Base-by-base conservation (phyloP, 37 sponge, comb jelly and placozoan genomes). In the Ianthella basta region DNA sequence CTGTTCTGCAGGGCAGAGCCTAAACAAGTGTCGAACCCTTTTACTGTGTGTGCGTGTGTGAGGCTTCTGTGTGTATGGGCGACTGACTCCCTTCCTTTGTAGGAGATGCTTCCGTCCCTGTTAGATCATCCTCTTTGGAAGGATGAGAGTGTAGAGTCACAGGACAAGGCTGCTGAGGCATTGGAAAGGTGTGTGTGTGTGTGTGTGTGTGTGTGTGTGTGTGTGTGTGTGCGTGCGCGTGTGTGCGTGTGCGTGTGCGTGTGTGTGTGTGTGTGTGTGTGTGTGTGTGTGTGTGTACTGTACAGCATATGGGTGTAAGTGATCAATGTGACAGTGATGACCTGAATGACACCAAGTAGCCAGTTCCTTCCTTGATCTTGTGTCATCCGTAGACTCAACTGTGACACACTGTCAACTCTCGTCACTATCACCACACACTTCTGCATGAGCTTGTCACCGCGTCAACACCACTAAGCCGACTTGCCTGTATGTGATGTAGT, bases 101-200 rank as follows among this genome's bases (percentile, higher is more conserved):
- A 91, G 92, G 88, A 87, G 29, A 81, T 85, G 68, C 37, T 44
- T 15, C 24, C 44, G 34, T 12, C 60, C 21, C 13, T 91, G 55
- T 38, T 56, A n/a, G 92, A 91, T 53, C 92, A 92, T 44, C 83
- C 82, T 27, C 65, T 87, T 41, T 92, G 92, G 92, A 86, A 63
- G 41, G 86, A 86, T 0, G 89, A 88, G 32, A 77, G 73, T n/a
- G 80, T 80, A 56, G 70, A 80, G 37, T 86, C 34, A 6, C 32
- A 82, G 10, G 72, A 82, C 36, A 23, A 59, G 60, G 92, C 86
- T 50, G 20, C 63, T 6, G 92, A 92, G 74, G 89, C 89, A 33
- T 64, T 88, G 29, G 92, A 92, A 36, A 88, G 83, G 92, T 92
- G 10, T 25, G 59, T 72, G 53, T 75, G 44, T 18, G 54, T 53